Conservation (phyloP, 1,140 invertebrate species). For the Atta texana region DNA sequence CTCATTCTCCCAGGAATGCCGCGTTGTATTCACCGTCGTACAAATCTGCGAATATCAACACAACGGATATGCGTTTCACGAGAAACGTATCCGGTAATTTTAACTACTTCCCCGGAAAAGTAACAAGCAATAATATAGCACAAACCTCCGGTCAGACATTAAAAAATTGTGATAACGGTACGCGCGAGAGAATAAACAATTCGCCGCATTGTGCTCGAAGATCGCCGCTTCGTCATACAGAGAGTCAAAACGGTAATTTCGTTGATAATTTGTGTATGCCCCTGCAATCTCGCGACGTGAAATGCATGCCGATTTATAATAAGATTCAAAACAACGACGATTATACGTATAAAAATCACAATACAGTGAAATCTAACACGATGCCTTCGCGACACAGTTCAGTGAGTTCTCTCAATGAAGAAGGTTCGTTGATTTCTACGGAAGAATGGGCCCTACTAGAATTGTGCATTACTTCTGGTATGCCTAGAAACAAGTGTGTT, state of each 20-base stretch:
- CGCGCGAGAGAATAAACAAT: constrained; percentile 34
- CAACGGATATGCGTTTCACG: background rate
- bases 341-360: constrained; percentile 25
- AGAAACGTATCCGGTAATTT: constrained; percentile 6
- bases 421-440: constrained; percentile 51
- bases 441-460: constrained; percentile 65
- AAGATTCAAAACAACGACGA: constrained; percentile 54
- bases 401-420: constrained; percentile 52
- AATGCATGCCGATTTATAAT: constrained; percentile 45
- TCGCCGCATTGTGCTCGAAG: background rate
- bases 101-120: background rate
- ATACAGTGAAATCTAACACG: constrained; percentile 29
- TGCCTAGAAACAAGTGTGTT: constrained; percentile 60
- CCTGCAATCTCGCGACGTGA: constrained; percentile 28
- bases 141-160: constrained; percentile 14
- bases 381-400: constrained; percentile 57
- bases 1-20: background rate
- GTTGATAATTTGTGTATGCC: constrained; percentile 12
- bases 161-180: constrained; percentile 34
- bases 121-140: constrained; percentile 14
- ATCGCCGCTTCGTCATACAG: constrained; percentile 8
- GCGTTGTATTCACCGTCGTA: constrained; percentile 3
- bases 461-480: constrained; percentile 67
- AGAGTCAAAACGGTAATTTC: constrained; percentile 31
- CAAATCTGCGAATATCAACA: constrained; percentile 23